phyloP scores from a whole-genome alignment of 2,797 vertebrate species.

The Acrossocheilus fasciatus region DNA sequence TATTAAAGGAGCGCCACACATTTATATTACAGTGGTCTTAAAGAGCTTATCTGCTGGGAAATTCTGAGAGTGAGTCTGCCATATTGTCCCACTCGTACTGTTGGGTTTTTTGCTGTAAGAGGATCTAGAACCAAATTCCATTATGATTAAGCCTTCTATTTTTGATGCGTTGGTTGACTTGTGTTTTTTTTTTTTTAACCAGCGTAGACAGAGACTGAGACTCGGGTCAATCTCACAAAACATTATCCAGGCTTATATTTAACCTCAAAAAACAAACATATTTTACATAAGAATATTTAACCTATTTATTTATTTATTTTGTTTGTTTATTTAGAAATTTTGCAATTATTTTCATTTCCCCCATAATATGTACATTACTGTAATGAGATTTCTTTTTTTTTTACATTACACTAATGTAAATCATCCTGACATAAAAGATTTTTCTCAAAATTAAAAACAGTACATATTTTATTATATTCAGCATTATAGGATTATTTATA shows the following conservation, averaged over 20 bases:
- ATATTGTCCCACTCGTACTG: slow-evolving; percentile 65
- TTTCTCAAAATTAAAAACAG: background rate
- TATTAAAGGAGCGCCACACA: slow-evolving; percentile 66
- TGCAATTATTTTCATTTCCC: no score
- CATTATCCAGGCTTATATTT: background rate
- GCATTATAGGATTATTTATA: background rate
- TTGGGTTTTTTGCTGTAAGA: slow-evolving; percentile 41
- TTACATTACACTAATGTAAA: background rate
- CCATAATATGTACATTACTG: background rate
- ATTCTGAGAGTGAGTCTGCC: slow-evolving; percentile 64
- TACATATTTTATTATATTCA: background rate
- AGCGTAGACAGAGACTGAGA: background rate
- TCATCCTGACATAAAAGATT: no score
- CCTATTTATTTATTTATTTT: background rate
- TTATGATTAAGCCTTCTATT: slow-evolving; percentile 38
- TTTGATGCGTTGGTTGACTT: slow-evolving; percentile 6
- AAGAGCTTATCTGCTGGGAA: slow-evolving; percentile 73
- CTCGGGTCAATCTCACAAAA: background rate
- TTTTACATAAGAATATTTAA: background rate
- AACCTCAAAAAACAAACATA: background rate
- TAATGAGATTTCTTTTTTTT: background rate
- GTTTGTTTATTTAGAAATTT: background rate
- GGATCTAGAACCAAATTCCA: slow-evolving; percentile 28
- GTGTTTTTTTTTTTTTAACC: background rate
- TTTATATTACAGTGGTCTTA: slow-evolving; percentile 77